Evolutionary conservation across 64 coral and sea anemone species (phyloP), one percentile per base, ranked within the genome.

Genomic region (Hydrozoanthus tunicans): DNA sequence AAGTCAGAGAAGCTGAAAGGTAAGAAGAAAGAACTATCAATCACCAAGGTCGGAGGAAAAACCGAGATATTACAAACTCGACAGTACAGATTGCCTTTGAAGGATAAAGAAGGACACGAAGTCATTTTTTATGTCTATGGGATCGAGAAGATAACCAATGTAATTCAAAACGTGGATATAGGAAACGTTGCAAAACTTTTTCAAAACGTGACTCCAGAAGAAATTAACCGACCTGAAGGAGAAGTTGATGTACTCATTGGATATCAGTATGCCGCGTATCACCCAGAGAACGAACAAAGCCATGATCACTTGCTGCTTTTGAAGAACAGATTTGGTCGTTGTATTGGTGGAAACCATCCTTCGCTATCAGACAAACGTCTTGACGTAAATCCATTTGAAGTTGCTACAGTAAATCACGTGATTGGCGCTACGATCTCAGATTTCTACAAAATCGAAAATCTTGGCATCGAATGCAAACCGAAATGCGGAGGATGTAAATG

Each of bases 221-320:
- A 80, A 60, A 80, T 62, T 62, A 58, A 15, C 3, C n/a, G 56
- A 52, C 78, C 23, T 2, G 15, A 9, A 25, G 58, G 57, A 60
- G 56, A 60, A 9, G 53, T 80, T 80, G 78, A 80, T 23, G n/a
- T 80, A 59, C 78, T 80, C 14, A 80, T 60, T 59, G 78, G 78
- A 4, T 80, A 80, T 53, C 78, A 80, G 5, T 27, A 80, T 25
- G 56, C 78, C 2, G 57, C 56, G 26, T 80, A 80, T 20, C 57
- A 80, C 78, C n/a, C 78, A 11, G 56, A 63, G 17, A 62, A 81
- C 8, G 79, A 81, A 43, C 79, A 62, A 81, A 55, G 6, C 20
- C 13, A 17, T 60, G 79, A 26, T 62, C 57, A 81, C 24, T 5
- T 51, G 20, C 55, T 81, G 15, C 6, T 81, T 13, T 10, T 81